Evolutionary conservation across 23 tunicate genomes (phyloP).

Genomic region (Halocynthia aurantium): DNA sequence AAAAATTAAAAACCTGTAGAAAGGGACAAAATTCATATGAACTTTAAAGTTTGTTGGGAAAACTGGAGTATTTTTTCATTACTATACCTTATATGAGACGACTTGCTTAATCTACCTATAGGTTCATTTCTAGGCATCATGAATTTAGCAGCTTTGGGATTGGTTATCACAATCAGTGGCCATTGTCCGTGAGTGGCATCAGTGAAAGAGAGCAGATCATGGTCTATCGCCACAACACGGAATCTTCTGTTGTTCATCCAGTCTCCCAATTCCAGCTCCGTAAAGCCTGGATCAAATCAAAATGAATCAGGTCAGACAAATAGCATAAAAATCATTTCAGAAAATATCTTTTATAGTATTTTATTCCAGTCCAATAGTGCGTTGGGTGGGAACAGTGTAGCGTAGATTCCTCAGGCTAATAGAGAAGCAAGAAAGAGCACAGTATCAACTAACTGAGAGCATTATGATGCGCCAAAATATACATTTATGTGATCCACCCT

Average conservation of each 20-base stretch:
- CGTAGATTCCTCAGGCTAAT: too few relatives aligned
- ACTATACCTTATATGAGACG: conserved; percentile 71
- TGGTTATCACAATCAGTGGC: conserved; percentile 74
- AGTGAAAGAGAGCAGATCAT: conserved; percentile 67
- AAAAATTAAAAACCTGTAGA: conserved; percentile 59
- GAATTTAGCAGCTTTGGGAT: conserved; percentile 52
- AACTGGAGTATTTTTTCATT: background rate
- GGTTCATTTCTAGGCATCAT: conserved; percentile 84
- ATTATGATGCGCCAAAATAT: too few relatives aligned
- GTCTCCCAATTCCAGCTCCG: conserved; percentile 78
- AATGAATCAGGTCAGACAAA: conserved; percentile 1
- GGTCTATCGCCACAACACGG: conserved; percentile 84
- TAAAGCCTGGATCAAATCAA: conserved; percentile 40
- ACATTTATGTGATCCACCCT: too few relatives aligned
- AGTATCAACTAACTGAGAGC: too few relatives aligned
- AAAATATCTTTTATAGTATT: background rate
- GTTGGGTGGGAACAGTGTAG: too few relatives aligned
- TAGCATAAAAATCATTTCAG: background rate
- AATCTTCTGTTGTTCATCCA: conserved; percentile 66
- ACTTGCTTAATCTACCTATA: conserved; percentile 46
- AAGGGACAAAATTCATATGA: background rate
- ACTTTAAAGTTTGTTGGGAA: background rate
- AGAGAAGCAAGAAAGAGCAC: too few relatives aligned
- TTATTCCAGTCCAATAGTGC: too few relatives aligned
- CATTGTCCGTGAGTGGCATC: conserved; percentile 51